Conservation (phyloP, 2,888 invertebrate genomes). For the Linyphia triangularis region DNA sequence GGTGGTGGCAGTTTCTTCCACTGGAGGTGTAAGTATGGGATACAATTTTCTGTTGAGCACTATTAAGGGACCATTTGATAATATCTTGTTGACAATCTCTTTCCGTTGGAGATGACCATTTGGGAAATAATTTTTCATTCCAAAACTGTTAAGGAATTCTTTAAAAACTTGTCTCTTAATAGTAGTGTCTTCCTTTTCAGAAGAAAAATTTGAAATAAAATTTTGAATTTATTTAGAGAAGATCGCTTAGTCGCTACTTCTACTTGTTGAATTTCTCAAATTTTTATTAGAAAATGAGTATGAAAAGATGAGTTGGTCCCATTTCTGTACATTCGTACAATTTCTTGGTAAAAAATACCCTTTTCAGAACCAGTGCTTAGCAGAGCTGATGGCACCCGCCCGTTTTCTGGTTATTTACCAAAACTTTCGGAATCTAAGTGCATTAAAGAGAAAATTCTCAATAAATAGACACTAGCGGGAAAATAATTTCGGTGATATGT, state of each 20-base stretch:
- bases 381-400: constrained; percentile 75
- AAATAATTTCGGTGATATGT: constrained; percentile 71
- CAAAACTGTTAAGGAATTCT: not conserved
- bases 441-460: constrained; percentile 72
- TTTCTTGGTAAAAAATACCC: constrained; percentile 71
- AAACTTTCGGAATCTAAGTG: constrained; percentile 73
- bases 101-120: not conserved
- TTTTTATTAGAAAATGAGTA: constrained; percentile 66
- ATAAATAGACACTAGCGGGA: constrained; percentile 71
- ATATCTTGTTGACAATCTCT: not conserved
- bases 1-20: constrained; percentile 39
- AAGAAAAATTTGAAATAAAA: constrained; percentile 23
- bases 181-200: constrained; percentile 28
- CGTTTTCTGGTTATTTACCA: constrained; percentile 73
- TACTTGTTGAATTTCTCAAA: constrained; percentile 51
- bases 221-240: constrained; percentile 59
- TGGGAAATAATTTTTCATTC: not conserved
- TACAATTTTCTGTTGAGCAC: constrained; percentile 31
- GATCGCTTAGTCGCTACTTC: constrained; percentile 58
- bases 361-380: constrained; percentile 66
- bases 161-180: constrained; percentile 32
- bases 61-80: constrained; percentile 25
- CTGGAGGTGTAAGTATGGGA: constrained; percentile 35
- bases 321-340: constrained; percentile 72
- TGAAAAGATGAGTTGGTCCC: constrained; percentile 74